These are phyloP conservation scores for Neolamprologus fasciatus DNA, from an alignment of 2,113 vertebrate species.

Conservation along the genomic window DNA sequence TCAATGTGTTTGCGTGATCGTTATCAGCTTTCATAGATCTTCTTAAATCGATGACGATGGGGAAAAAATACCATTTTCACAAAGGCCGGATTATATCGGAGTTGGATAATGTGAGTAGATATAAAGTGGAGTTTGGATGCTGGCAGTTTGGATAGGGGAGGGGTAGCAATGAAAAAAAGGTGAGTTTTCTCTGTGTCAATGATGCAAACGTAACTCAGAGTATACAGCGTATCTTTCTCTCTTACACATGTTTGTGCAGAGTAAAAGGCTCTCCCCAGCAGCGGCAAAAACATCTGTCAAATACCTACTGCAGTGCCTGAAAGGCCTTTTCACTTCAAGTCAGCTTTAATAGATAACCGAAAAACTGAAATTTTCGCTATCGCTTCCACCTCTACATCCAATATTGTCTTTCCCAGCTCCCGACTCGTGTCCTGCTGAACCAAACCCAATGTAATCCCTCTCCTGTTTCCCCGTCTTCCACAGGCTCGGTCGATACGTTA, in stretches of 20 bases:
- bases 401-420: conserved; percentile 6
- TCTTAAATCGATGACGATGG: not conserved
- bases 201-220: not conserved
- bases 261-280: conserved; percentile 1
- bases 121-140: not conserved
- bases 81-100: not conserved
- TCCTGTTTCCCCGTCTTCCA: conserved; percentile 32
- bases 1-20: not conserved
- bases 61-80: not conserved
- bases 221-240: not conserved
- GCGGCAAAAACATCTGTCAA: conserved; percentile 34
- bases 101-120: not conserved
- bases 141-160: not conserved
- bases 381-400: conserved; percentile 29
- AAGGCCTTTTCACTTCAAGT: conserved; percentile 43
- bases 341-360: conserved; percentile 34
- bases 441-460: conserved; percentile 45
- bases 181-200: not conserved
- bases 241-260: conserved; percentile 1
- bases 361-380: conserved; percentile 18
- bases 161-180: not conserved
- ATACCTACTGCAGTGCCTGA: conserved; percentile 31
- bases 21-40: not conserved
- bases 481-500: conserved; percentile 51
- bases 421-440: conserved; percentile 17